Base-by-base conservation (phyloP, 2,113 vertebrate species). In the Microtus ochrogaster region DNA sequence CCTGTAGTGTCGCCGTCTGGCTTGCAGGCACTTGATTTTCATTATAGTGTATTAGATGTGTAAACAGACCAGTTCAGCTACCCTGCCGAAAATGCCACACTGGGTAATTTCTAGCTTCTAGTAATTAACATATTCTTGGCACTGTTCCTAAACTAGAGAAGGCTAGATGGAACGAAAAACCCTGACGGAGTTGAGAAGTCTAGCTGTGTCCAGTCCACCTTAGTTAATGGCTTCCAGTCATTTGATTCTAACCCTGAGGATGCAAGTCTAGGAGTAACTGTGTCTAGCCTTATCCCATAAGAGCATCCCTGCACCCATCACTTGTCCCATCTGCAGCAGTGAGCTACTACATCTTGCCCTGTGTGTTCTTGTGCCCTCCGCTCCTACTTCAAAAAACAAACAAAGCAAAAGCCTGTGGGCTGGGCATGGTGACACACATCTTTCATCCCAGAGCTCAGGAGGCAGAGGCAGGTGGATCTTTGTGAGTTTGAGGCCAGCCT, bases 71-170 rank as follows among this genome's bases (percentile, higher is more conserved):
- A 28, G 4, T 58, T 87, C 39, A 90, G 26, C 90, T 72, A 33
- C 68, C 55, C 74, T 78, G 9, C 33, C 2, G 13, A 22, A 78
- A 22, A 52, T 90, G 44, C n/a, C 52, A 44, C 21, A 30, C 58
- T 76, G 76, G 52, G n/a, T 66, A 39, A 58, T 68, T 92, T 87
- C 91, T 92, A 49, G 39, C 72, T 81, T 94, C 68, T 41, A 65
- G 22, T 55, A 78, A 55, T 90, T 84, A 88, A 90, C 79, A 76
- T 79, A 65, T 66, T 88, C 41, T 9, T 81, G 44, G 55, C 58
- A 26, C 30, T 49, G 84, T 63, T 49, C 86, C 30, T 90, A 28
- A 5, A 0, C 39, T 26, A 70, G 49, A 91, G 76, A 91, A 83
- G 41, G 70, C 41, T 47, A 16, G 70, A 33, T 44, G n/a, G 68